Base-by-base conservation (phyloP, 2,888 invertebrate genomes). In the Folsomia candida region DNA sequence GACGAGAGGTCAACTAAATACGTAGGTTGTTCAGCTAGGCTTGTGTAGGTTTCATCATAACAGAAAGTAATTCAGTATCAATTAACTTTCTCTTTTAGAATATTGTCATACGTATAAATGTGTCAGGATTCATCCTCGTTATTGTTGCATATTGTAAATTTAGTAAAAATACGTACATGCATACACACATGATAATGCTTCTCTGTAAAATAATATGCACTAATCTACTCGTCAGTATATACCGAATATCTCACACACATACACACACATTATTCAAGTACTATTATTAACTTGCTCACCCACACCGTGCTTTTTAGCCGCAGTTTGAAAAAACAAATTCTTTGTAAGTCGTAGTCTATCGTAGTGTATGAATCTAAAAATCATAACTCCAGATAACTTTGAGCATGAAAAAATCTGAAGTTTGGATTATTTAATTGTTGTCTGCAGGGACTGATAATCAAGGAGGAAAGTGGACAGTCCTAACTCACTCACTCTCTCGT, bases 391-490 rank as follows among this genome's bases (percentile, higher is more conserved):
- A 37, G 51, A 51, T 64, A n/a, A n/a, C n/a, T 64, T 14, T 20
- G 18, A 60, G 69, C 64, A 73, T 74, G 66, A 72, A 71, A 71
- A 22, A 65, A 51, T 65, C 65, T 65, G 22, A 65, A 65, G 51
- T 65, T 25, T 65, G 65, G 65, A 65, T 54, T 79, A n/a, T 75
- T 79, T 70, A 77, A 69, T 71, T 79, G 71, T 77, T 79, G 74
- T 79, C 79, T 77, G 77, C 79, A 79, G 79, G 79, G 79, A 76
- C 76, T 77, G 76, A 78, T 76, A 37, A 37, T 54, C 77, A 79
- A 78, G 76, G 78, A 78, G 74, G 78, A 75, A 76, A 78, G 76
- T 70, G 78, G 78, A 71, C 76, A 78, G 73, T 78, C 76, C 77
- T 78, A 77, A 77, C 74, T 72, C n/a, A n/a, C n/a, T n/a, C n/a